A percentile compares a stretch with the other conserved stretches of the same genome.
Conservation (phyloP, 2,888 invertebrate genomes). For the Cylindroiulus punctatus region DNA sequence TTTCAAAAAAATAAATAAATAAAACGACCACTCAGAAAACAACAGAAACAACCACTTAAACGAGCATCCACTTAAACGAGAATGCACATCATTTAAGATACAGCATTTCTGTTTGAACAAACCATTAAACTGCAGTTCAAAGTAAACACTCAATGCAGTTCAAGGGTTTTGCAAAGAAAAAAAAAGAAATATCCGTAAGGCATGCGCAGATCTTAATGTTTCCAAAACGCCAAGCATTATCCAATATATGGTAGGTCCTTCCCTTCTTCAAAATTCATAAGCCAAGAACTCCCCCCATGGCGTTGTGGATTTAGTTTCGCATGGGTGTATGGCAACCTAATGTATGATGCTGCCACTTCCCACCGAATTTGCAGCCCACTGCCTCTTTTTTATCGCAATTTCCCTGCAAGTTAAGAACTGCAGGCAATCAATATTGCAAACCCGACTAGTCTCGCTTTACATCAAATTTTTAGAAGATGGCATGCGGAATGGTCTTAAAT, state of each 20-base stretch:
- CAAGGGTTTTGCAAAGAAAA: no score
- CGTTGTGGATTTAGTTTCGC: background rate
- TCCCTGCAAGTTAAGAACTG: background rate
- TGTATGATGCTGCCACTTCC: background rate
- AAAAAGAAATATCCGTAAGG: no score
- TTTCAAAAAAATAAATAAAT: no score
- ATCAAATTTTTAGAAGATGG: background rate
- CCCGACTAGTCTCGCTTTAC: background rate
- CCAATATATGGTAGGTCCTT: background rate
- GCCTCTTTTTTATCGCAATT: background rate
- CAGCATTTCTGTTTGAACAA: no score
- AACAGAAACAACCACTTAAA: no score
- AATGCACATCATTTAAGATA: no score
- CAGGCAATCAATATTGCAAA: conserved; percentile 4
- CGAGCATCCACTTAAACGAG: no score
- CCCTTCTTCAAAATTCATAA: background rate
- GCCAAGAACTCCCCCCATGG: background rate
- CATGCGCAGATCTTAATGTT: background rate
- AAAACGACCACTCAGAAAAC: no score
- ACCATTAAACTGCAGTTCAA: no score
- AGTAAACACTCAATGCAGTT: no score
- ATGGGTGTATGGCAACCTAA: background rate
- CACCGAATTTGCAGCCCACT: background rate
- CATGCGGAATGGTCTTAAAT: background rate
- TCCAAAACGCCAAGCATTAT: background rate